These are phyloP conservation scores for Drosophila lutescens DNA, from an alignment of 2,888 invertebrate genomes.

Conservation along the genomic window DNA sequence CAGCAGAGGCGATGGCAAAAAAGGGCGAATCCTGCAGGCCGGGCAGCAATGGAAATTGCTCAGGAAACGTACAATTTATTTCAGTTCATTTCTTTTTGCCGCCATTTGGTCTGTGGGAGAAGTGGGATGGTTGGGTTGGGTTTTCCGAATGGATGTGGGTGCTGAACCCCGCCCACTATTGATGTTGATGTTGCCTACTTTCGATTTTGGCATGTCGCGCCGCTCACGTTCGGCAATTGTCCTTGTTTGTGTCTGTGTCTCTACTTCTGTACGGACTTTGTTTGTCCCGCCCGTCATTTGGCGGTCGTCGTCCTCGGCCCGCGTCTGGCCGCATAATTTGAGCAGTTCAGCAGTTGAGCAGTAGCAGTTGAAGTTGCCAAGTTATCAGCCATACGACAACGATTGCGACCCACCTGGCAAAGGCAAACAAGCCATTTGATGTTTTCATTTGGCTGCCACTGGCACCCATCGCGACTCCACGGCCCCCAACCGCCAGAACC, in stretches of 20 bases:
- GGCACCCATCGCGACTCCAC: slow-evolving; percentile 22
- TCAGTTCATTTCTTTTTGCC: slow-evolving; percentile 78
- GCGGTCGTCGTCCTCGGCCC: slow-evolving; percentile 70
- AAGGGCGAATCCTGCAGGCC: slow-evolving; percentile 39
- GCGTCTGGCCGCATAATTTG: slow-evolving; percentile 72
- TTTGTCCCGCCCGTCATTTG: slow-evolving; percentile 70
- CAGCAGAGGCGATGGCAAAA: slow-evolving; percentile 31
- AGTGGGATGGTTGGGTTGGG: neutral
- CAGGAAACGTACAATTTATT: slow-evolving; percentile 81
- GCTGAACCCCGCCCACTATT: slow-evolving; percentile 50
- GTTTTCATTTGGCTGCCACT: slow-evolving; percentile 67
- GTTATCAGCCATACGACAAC: slow-evolving; percentile 67
- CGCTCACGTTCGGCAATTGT: slow-evolving; percentile 71
- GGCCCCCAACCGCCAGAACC: slow-evolving; percentile 35
- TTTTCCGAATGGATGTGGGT: slow-evolving; percentile 7
- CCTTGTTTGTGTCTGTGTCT: slow-evolving; percentile 44
- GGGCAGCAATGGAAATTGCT: slow-evolving; percentile 71
- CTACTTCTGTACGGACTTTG: slow-evolving; percentile 39
- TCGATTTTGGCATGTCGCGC: slow-evolving; percentile 77
- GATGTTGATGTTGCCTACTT: slow-evolving; percentile 69
- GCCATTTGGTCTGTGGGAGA: slow-evolving; percentile 51
- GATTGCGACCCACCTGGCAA: slow-evolving; percentile 61
- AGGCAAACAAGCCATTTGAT: slow-evolving; percentile 73
- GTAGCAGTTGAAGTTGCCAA: slow-evolving; percentile 59
- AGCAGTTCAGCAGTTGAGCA: slow-evolving; percentile 36